Base-by-base conservation (phyloP, 2,113 vertebrate genomes). In the Anguilla rostrata region DNA sequence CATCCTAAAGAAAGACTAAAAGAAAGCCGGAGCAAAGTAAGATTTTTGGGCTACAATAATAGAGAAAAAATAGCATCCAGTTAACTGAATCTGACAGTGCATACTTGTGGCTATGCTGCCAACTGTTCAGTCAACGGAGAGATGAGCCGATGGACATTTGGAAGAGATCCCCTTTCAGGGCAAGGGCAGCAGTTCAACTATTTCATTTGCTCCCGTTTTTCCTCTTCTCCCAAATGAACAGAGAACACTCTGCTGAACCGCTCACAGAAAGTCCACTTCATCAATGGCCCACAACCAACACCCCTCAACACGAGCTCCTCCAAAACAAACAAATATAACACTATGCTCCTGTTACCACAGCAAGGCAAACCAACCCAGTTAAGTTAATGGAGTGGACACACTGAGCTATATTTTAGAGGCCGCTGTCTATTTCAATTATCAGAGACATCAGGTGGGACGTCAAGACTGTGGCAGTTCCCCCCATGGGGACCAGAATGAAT, bases 301-400 rank as follows among this genome's bases (percentile, higher is more conserved):
- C 29, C 71, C n/a, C n/a, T 11, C 71, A 12, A 12, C 71, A 9
- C 60, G 3, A 22, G 60, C 71, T 75, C 71, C 71, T 75, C 71
- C 71, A 29, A 29, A 75, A 75, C n/a, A 34, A n/a, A 75, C 11
- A 75, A 34, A 66, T 66, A 26, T 9, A 26, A 66, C 60, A 66
- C 18, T 66, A 26, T 75, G n/a, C 26, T 75, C 71, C 26, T 29
- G 34, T 57, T 83, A 34, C 80, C 66, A 86, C 20, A 2, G 71
- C 57, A 39, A 78, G n/a, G 71, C 71, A 34, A n/a, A 20, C 81
- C n/a, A 80, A 88, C 40, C 85, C 40, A 82, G 71, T 71, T 84
- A 75, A 66, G 40, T 84, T 84, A 84, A 84, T 84, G 40, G 63
- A 84, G 83, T 84, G 83, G 53, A 41, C 80, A 81, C 20, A 46